Conservation (phyloP, 2,888 invertebrate genomes). For the Notodonta dromedarius region DNA sequence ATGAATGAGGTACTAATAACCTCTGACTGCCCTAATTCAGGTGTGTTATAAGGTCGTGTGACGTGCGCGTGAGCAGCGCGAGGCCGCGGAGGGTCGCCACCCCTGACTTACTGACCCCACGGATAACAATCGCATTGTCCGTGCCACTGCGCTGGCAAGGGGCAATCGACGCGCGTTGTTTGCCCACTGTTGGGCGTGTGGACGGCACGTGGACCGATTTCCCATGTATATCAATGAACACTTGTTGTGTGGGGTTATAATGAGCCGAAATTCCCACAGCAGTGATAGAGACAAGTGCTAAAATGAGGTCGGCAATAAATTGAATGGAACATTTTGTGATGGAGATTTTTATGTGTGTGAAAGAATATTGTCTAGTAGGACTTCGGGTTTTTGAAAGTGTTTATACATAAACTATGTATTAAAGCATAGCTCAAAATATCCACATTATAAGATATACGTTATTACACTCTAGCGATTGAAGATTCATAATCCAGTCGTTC, state of each 20-base stretch:
- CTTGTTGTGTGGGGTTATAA: slow-evolving; percentile 31
- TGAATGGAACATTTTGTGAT: not conserved
- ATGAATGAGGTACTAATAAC: not conserved
- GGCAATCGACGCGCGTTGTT: slow-evolving; percentile 66
- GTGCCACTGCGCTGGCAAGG: slow-evolving; percentile 46
- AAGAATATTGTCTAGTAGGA: not conserved
- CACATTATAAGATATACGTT: too few relatives aligned
- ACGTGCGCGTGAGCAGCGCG: slow-evolving; percentile 54
- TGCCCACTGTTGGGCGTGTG: slow-evolving; percentile 68
- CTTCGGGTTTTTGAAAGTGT: not conserved
- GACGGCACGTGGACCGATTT: slow-evolving; percentile 71
- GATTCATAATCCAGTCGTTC: too few relatives aligned
- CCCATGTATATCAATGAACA: slow-evolving; percentile 54
- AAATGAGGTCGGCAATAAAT: not conserved
- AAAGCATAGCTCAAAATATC: too few relatives aligned
- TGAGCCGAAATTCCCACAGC: not conserved
- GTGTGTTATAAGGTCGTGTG: slow-evolving; percentile 52
- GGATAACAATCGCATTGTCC: slow-evolving; percentile 75
- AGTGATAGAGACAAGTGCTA: not conserved
- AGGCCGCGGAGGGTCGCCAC: slow-evolving; percentile 47
- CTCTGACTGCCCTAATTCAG: slow-evolving; percentile 28
- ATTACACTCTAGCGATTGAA: too few relatives aligned
- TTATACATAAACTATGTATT: too few relatives aligned
- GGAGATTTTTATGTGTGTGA: not conserved
- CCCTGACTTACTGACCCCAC: slow-evolving; percentile 74